Conservation (phyloP, 2,888 invertebrate species). For the Lithosia quadra region DNA sequence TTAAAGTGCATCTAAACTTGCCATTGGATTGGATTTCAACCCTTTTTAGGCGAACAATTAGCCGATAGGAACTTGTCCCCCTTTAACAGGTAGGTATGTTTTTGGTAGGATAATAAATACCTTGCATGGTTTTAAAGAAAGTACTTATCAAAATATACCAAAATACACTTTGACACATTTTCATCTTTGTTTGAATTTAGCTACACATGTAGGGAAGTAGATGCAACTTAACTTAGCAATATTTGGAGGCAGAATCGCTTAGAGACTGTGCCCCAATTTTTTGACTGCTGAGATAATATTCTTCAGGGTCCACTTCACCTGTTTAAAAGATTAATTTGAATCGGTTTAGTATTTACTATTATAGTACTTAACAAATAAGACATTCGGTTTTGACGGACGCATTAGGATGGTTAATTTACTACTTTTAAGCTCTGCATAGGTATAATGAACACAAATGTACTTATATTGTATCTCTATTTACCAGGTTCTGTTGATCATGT, state of each 20-base stretch:
- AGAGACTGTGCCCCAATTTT: too few species aligned
- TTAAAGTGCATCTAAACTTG: too few species aligned
- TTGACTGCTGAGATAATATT: too few species aligned
- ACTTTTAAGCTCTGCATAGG: neutral
- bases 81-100: too few species aligned
- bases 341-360: neutral
- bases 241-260: too few species aligned
- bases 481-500: neutral
- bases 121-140: slow-evolving; percentile 5
- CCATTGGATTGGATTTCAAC: too few species aligned
- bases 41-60: too few species aligned
- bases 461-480: neutral
- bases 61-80: too few species aligned
- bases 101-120: slow-evolving; percentile 1
- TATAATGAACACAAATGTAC: neutral
- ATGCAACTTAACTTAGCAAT: too few species aligned
- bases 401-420: neutral
- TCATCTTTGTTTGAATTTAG: neutral
- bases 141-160: neutral
- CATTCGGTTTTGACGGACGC: neutral
- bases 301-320: too few species aligned
- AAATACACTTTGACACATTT: neutral
- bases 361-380: neutral
- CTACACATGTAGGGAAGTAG: neutral
- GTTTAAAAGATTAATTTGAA: neutral